phyloP scores from a whole-genome alignment of 2,888 invertebrate genomes.

The Endotricha flammealis region DNA sequence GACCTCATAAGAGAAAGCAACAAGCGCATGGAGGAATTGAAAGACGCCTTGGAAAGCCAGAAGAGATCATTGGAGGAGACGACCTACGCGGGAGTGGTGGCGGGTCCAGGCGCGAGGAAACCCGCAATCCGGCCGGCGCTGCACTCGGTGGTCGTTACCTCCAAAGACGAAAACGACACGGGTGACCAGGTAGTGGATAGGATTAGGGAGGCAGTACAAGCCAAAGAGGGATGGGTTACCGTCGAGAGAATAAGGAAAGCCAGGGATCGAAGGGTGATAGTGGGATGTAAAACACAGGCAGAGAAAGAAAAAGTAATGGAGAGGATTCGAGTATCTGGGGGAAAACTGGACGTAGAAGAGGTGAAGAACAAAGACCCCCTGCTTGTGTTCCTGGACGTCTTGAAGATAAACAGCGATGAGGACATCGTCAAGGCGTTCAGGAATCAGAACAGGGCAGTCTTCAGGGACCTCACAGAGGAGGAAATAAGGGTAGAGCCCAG shows the following conservation, averaged over 20 bases:
- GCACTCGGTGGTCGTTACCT: slow-evolving; percentile 13
- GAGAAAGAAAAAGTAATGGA: slow-evolving; percentile 2
- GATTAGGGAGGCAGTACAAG: slow-evolving; percentile 12
- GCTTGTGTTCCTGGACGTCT: no score
- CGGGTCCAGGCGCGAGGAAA: no score
- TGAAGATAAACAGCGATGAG: no score
- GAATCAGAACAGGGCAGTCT: not conserved
- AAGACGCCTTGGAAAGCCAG: no score
- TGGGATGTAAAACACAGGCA: slow-evolving; percentile 11
- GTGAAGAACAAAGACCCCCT: no score
- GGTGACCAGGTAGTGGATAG: slow-evolving; percentile 11
- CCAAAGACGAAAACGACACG: slow-evolving; percentile 11
- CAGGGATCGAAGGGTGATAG: slow-evolving; percentile 12
- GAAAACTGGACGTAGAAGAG: no score
- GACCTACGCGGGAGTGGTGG: no score
- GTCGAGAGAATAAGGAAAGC: slow-evolving; percentile 16
- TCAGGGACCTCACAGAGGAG: not conserved
- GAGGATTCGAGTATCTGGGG: not conserved
- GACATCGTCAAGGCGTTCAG: not conserved
- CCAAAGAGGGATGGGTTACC: slow-evolving; percentile 10
- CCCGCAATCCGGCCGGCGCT: not conserved
- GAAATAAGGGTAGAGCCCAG: not conserved
- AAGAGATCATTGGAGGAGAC: no score
- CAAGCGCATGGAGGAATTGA: no score
- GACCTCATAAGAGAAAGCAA: no score